A percentile compares a stretch with the other conserved stretches of the same genome.
phyloP scores from a whole-genome alignment of 2,113 vertebrate genomes.

The Anhinga rufa region DNA sequence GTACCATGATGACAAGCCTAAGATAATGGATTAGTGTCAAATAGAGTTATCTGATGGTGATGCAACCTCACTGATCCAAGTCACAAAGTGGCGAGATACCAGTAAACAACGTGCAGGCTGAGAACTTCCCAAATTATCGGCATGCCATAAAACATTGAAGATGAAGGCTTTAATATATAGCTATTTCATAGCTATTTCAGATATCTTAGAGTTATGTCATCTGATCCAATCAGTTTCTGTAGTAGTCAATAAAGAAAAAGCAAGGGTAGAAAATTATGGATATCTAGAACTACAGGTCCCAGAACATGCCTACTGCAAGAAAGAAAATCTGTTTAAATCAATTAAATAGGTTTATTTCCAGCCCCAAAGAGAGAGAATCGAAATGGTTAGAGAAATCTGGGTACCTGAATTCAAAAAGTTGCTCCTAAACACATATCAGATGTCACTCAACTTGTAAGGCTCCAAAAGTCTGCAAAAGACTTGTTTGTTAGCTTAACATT shows the following conservation, averaged over 20 bases:
- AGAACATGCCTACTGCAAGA: neutral
- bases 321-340: neutral
- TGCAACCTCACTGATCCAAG: neutral
- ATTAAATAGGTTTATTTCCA: neutral
- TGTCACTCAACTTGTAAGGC: neutral
- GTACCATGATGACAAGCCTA: neutral
- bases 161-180: neutral
- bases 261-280: neutral
- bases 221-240: neutral
- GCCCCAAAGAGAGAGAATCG: neutral
- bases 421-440: neutral
- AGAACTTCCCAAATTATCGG: neutral
- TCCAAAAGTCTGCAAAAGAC: neutral
- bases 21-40: neutral
- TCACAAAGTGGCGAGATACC: neutral
- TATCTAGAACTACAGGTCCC: neutral
- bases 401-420: neutral
- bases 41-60: neutral
- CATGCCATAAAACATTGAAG: constrained; percentile 8
- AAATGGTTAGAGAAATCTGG: neutral
- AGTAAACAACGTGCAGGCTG: neutral
- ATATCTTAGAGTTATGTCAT: neutral
- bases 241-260: neutral
- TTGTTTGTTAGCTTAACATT: neutral
- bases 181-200: neutral